Evolutionary conservation across 30 jellyfish, hydroid and myxozoan genomes (phyloP), one percentile per base, ranked within the genome.

Genomic region (Chironex yamaguchii): DNA sequence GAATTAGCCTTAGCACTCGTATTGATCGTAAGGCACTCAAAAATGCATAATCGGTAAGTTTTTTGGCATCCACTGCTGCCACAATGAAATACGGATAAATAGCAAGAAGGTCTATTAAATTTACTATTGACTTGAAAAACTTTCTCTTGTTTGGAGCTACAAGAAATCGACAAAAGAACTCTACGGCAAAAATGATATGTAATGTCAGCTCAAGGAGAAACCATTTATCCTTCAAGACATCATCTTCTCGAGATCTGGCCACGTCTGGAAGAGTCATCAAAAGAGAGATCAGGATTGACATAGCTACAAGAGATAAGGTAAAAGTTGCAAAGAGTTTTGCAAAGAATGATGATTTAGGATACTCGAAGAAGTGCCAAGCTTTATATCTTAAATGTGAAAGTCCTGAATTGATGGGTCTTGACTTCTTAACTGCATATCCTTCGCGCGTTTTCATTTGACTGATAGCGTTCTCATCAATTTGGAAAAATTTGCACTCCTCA

Each of bases 1-100:
- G 96, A 26, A 89, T 67, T 34, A 92, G 64, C 54, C 98, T 94
- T 48, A 92, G 23, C 0, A 92, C 88, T 14, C 98, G 96, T 35
- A 92, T 34, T 6, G 93, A 49, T 13, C 98, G 54, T 36, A 88
- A 29, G 6, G 88, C 81, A 75, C 89, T 85, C 30, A 83, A 28
- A 68, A 86, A 92, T 21, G 49, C 86, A 13, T 68, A 42, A 36
- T 52, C 50, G 20, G 84, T 32, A 1, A 79, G 84, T 35, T 70
- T 66, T 17, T 63, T 54, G 51, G 71, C 90, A 12, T 78, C 86
- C 17, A 91, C 25, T 48, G 82, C 33, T 13, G 68, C 48, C 1
- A 71, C 58, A 3, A 81, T 23, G 70, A 92, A 86, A 29, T 87
- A 73, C 26, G 98, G 98, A 22, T 76, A 76, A 11, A 92, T 53